These are phyloP conservation scores for Drosophila differens DNA, from an alignment of 2,888 invertebrate genomes.

Conservation along the genomic window DNA sequence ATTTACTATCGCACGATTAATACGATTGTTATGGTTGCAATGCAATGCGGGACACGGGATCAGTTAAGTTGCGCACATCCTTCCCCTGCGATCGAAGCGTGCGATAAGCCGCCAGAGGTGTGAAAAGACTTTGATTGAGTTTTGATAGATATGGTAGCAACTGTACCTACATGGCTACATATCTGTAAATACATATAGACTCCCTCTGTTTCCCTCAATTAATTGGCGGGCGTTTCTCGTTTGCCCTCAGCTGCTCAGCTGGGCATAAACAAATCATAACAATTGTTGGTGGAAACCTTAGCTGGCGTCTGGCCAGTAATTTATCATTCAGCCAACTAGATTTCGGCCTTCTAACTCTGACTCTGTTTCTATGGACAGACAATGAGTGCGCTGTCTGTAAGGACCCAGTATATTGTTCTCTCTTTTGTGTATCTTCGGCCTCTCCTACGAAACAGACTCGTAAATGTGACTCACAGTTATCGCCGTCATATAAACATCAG, in stretches of 20 bases:
- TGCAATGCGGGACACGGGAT: conserved; percentile 44
- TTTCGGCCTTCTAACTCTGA: conserved; percentile 17
- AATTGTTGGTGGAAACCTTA: conserved; percentile 43
- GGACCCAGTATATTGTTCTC: conserved; percentile 41
- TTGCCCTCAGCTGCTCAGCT: conserved; percentile 45
- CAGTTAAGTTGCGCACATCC: conserved; percentile 61
- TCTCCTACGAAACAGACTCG: conserved; percentile 19
- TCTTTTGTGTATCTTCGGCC: conserved; percentile 27
- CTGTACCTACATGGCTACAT: conserved; percentile 41
- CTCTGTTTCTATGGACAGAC: conserved; percentile 21
- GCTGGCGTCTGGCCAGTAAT: conserved; percentile 59
- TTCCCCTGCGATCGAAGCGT: conserved; percentile 63
- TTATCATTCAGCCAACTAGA: conserved; percentile 75
- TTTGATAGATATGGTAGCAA: conserved; percentile 46
- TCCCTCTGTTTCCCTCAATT: conserved; percentile 25
- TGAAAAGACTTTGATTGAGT: conserved; percentile 72
- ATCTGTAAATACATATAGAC: not conserved
- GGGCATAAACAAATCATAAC: conserved; percentile 76
- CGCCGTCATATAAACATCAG: conserved; percentile 59
- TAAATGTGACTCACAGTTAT: conserved; percentile 43
- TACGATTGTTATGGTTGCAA: conserved; percentile 60
- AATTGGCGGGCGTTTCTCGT: conserved; percentile 67
- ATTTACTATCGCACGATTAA: conserved; percentile 70
- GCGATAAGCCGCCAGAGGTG: conserved; percentile 67
- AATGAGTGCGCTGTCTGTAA: conserved; percentile 26